These are phyloP conservation scores for Brachystomella parvula DNA, from an alignment of 1,140 invertebrate species.

Conservation along the genomic window DNA sequence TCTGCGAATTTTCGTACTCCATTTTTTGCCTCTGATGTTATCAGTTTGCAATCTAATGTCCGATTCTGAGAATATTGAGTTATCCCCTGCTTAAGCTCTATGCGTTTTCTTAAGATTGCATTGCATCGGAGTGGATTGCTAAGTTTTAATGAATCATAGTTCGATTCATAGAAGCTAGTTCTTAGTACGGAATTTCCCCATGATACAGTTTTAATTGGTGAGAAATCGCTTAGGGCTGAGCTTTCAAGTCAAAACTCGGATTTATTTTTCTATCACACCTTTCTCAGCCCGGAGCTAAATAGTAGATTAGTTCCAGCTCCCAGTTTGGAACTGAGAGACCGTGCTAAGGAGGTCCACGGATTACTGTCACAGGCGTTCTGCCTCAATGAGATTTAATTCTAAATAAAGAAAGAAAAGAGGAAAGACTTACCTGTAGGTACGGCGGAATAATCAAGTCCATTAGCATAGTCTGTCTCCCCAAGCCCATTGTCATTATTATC, in stretches of 20 bases:
- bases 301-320: not conserved
- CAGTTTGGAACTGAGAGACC: not conserved
- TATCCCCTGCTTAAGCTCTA: not conserved
- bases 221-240: not conserved
- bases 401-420: too few relatives aligned
- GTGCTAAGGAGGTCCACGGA: conserved; percentile 1
- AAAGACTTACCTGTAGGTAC: conserved; percentile 26
- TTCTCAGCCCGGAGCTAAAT: not conserved
- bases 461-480: not conserved
- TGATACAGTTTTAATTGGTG: not conserved
- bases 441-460: conserved; percentile 14
- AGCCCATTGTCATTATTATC: not conserved
- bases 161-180: not conserved
- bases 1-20: not conserved
- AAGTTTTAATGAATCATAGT: not conserved
- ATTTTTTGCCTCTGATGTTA: too few relatives aligned
- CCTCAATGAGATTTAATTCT: not conserved
- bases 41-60: too few relatives aligned
- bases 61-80: not conserved
- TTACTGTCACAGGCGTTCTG: not conserved
- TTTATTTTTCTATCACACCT: not conserved
- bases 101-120: not conserved
- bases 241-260: not conserved
- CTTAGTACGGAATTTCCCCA: not conserved
- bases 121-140: not conserved